phyloP scores from a whole-genome alignment of 2,888 invertebrate species.

The Plusia festucae region DNA sequence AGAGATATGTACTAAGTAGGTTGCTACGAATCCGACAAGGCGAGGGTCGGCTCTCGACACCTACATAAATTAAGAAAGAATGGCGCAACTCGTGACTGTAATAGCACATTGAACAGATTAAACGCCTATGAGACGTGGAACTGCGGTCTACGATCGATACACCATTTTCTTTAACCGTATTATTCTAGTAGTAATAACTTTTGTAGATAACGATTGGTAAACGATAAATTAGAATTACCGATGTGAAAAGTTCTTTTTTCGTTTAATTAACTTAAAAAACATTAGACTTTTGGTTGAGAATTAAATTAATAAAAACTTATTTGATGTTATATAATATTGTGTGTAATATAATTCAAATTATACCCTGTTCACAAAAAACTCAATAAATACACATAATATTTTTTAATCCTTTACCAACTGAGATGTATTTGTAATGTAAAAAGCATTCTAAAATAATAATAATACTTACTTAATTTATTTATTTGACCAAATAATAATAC shows the following conservation, averaged over 20 bases:
- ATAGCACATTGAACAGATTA: constrained; percentile 84
- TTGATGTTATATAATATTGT: not conserved
- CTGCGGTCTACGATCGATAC: constrained; percentile 63
- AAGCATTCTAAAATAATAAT: no score
- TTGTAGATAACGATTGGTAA: constrained; percentile 34
- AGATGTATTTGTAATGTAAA: no score
- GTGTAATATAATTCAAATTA: no score
- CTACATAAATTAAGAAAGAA: constrained; percentile 82
- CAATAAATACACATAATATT: no score
- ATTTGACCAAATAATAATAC: no score
- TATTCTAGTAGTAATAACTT: constrained; percentile 42
- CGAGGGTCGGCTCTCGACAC: constrained; percentile 53
- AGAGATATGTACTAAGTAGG: constrained; percentile 21
- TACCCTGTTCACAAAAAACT: no score
- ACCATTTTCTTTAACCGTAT: constrained; percentile 52
- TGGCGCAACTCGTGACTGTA: constrained; percentile 83
- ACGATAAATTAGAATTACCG: constrained; percentile 2
- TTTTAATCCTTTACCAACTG: no score
- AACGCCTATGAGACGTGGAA: constrained; percentile 73
- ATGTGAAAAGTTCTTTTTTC: not conserved
- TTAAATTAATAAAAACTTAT: not conserved
- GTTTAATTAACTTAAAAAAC: not conserved
- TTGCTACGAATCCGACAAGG: constrained; percentile 40
- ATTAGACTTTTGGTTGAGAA: not conserved
- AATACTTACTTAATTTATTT: no score